A percentile compares a stretch with the other conserved stretches of the same genome.
Conservation (phyloP, 35 echinoderm and acorn worm genomes). For the Nesometra sesokonis region DNA sequence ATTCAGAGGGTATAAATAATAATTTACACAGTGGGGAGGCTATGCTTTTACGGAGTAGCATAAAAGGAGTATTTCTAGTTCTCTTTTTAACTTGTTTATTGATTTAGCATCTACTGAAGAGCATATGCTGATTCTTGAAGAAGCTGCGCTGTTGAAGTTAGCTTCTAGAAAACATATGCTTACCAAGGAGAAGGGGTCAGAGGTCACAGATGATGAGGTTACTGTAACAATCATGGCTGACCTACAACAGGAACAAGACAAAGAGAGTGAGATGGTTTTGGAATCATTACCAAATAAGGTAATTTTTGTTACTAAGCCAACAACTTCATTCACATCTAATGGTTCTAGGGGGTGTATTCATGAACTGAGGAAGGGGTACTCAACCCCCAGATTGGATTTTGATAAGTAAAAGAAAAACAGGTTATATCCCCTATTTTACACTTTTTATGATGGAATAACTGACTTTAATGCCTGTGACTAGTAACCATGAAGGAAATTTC, state of each 20-base stretch:
- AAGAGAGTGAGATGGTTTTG: constrained; percentile 71
- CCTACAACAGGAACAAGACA: constrained; percentile 86
- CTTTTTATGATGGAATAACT: too few relatives aligned
- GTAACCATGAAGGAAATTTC: too few relatives aligned
- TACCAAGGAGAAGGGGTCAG: constrained; percentile 24
- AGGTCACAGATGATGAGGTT: constrained; percentile 45
- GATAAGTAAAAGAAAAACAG: too few relatives aligned
- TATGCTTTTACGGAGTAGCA: too few relatives aligned
- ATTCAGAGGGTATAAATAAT: neutral
- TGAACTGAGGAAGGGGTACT: too few relatives aligned
- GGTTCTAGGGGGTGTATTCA: too few relatives aligned
- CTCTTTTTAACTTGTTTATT: too few relatives aligned
- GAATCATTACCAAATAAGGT: constrained; percentile 78
- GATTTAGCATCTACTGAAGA: constrained; percentile 44
- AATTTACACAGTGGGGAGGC: too few relatives aligned
- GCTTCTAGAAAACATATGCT: constrained; percentile 25
- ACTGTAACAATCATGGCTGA: constrained; percentile 87
- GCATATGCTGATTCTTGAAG: constrained; percentile 29
- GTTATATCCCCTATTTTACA: too few relatives aligned
- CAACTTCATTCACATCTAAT: neutral
- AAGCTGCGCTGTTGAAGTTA: constrained; percentile 54
- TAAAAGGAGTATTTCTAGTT: too few relatives aligned
- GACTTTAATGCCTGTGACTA: too few relatives aligned
- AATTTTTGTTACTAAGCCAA: neutral
- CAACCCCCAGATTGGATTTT: too few relatives aligned